Conservation (phyloP, 2,113 vertebrate species). For the Ammospiza nelsoni region DNA sequence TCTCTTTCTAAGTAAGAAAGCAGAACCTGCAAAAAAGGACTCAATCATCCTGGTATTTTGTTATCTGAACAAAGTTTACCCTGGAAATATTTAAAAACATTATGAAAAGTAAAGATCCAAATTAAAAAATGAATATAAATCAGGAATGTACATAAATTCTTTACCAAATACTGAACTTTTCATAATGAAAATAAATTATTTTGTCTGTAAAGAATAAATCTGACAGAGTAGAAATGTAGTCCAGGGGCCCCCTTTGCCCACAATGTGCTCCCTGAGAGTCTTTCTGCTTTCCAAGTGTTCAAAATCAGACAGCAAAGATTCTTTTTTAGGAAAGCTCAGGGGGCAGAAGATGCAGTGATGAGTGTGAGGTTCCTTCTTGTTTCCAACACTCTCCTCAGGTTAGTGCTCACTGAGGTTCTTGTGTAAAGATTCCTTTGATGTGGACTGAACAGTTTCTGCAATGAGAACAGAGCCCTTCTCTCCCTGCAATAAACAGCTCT, state of each 20-base stretch:
- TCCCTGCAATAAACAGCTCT: not conserved
- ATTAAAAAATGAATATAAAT: not conserved
- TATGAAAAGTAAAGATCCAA: not conserved
- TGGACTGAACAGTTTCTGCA: not conserved
- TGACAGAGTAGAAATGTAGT: not conserved
- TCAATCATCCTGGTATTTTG: not conserved
- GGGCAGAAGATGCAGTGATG: not conserved
- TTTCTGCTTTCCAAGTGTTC: not conserved
- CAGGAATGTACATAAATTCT: not conserved
- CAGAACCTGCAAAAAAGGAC: not conserved
- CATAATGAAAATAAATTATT: not conserved
- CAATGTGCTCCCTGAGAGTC: not conserved
- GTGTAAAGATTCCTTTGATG: not conserved
- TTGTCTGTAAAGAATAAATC: not conserved
- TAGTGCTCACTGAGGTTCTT: not conserved
- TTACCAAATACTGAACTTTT: not conserved
- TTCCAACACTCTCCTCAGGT: not conserved
- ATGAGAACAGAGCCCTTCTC: not conserved
- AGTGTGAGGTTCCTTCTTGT: not conserved
- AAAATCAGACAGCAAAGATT: not conserved
- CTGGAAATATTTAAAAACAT: not conserved
- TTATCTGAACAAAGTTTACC: not conserved
- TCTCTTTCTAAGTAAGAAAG: not conserved
- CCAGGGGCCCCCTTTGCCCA: not conserved
- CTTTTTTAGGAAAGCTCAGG: not conserved